Base-by-base conservation (phyloP, 2,888 invertebrate genomes). In the Cheilosia grossa region DNA sequence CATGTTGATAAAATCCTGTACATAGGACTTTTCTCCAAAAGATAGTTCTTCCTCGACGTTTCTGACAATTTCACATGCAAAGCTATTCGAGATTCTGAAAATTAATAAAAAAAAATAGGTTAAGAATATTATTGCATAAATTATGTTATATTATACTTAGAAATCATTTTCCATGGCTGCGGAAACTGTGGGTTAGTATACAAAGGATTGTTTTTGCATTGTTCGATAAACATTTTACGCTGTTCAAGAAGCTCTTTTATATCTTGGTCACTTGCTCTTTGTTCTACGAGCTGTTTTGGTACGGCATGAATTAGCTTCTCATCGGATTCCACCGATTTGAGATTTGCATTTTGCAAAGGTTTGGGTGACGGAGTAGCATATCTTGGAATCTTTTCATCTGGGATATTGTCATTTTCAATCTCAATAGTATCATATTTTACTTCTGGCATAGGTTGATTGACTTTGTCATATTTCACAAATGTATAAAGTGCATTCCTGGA, bases 1-100 rank as follows among this genome's bases (percentile, higher is more conserved):
- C 82, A 87, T 79, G 56, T 88, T 86, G 40, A 89, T 87, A 72
- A 89, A 89, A 56, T 89, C 89, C n/a, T 86, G 73, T 19, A 89
- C 87, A 66, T 88, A 89, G n/a, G 87, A 86, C 21, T 88, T 87
- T 67, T 89, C 89, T 6, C 88, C 88, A 30, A 88, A 86, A n/a
- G 86, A 87, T 24, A 89, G 82, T 15, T 88, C 87, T 15, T 78
- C 70, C 70, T 88, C 88, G 15, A 89, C 87, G 1, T 72, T 56
- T 51, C 64, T 59, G 15, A 88, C 67, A n/a, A 88, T 80, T 54
- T 89, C 89, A 10, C 86, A 77, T 2, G 88, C 80, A 15, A 89
- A 74, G 2, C 54, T 75, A 6, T 82, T 70, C 0, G 89, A 87
- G n/a, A 89, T 85, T 80, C 89, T 89, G 56, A 2, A 82, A 87